phyloP scores from a whole-genome alignment of 2,113 vertebrate species.

The Channa maculata region DNA sequence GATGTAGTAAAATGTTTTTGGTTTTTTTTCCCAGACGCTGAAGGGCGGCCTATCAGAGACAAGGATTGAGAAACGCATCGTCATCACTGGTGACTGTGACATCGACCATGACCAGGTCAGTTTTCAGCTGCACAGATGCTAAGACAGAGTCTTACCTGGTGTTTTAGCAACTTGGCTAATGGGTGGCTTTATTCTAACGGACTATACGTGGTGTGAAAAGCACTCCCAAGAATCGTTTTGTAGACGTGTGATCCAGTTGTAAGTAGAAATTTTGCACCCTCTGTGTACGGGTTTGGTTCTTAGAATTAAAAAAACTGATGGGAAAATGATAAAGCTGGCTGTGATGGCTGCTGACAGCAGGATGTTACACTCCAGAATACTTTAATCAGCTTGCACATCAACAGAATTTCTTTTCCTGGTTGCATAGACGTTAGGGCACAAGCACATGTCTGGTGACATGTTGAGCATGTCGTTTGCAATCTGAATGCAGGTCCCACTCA shows the following conservation, averaged over 20 bases:
- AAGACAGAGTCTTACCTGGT: not conserved
- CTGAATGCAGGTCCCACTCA: not conserved
- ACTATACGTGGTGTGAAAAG: not conserved
- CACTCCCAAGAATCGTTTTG: not conserved
- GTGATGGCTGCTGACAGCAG: not conserved
- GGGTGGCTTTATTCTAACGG: not conserved
- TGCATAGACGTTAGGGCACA: not conserved
- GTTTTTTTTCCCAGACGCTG: constrained; percentile 55
- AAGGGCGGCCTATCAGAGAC: constrained; percentile 98
- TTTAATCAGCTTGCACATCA: not conserved
- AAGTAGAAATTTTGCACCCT: not conserved
- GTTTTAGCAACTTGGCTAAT: not conserved
- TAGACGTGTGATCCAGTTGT: not conserved
- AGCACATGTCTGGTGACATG: constrained; percentile 34
- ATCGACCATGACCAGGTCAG: constrained; percentile 98
- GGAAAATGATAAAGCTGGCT: not conserved
- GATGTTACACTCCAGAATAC: not conserved
- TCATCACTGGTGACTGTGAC: constrained; percentile 97
- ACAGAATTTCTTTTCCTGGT: not conserved
- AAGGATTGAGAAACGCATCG: constrained; percentile 98
- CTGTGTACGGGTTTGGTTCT: not conserved
- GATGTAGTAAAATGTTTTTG: not conserved
- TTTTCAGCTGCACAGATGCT: not conserved
- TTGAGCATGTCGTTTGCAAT: constrained; percentile 42
- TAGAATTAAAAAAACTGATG: not conserved